Conservation (phyloP, 2,113 vertebrate genomes). For the Misgurnus anguillicaudatus region DNA sequence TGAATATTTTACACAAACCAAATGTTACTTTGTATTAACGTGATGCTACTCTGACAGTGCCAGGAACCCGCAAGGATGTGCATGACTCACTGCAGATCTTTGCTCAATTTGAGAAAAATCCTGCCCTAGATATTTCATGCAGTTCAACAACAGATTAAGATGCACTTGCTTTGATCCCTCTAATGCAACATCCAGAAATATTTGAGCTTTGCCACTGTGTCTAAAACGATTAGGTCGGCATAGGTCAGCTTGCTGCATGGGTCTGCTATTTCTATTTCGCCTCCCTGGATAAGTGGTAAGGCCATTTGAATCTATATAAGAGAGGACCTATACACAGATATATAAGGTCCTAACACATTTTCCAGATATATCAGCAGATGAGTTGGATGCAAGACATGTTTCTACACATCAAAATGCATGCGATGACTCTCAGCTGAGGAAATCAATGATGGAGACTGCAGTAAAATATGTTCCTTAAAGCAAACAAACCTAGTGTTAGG, state of each 20-base stretch:
- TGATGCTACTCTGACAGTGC: constrained; percentile 36
- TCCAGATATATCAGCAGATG: not conserved
- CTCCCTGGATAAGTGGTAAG: not conserved
- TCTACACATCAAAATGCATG: constrained; percentile 15
- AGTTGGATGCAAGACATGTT: not conserved
- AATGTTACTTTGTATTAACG: constrained; percentile 53
- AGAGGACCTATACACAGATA: not conserved
- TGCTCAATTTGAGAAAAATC: constrained; percentile 50
- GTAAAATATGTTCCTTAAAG: not conserved
- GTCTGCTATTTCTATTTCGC: not conserved
- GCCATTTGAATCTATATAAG: not conserved
- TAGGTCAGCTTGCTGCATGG: constrained; percentile 40
- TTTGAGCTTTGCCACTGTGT: constrained; percentile 40
- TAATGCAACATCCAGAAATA: constrained; percentile 51
- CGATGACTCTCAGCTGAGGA: constrained; percentile 8
- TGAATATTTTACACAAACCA: constrained; percentile 51
- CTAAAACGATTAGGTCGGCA: constrained; percentile 50
- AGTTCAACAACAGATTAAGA: constrained; percentile 59
- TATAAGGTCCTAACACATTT: not conserved
- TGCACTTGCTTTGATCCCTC: constrained; percentile 57
- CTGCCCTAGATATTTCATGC: constrained; percentile 60
- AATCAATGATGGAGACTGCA: constrained; percentile 7
- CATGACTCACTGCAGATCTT: constrained; percentile 62
- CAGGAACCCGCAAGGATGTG: constrained; percentile 30
- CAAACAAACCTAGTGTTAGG: not conserved